phyloP scores from a whole-genome alignment of 2,113 vertebrate species.

The Azemiops feae region DNA sequence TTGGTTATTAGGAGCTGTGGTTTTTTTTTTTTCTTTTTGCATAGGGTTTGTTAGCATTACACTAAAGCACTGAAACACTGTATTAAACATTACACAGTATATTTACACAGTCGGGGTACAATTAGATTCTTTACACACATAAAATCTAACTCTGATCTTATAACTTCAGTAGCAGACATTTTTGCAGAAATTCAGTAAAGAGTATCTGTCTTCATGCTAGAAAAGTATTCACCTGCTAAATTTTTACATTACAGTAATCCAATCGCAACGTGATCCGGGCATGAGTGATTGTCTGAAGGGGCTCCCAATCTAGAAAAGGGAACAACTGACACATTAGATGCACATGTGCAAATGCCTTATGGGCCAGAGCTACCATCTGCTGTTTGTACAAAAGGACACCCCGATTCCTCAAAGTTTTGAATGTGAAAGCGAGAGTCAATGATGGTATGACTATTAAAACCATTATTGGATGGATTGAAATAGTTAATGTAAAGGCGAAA shows the following conservation, averaged over 20 bases:
- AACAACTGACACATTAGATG: background rate
- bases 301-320: background rate
- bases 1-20: background rate
- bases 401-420: background rate
- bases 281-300: background rate
- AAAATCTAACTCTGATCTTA: background rate
- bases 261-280: accelerated
- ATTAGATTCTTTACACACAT: background rate
- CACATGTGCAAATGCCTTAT: background rate
- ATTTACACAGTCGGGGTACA: background rate
- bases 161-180: background rate
- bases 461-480: background rate
- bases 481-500: background rate
- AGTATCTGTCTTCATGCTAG: background rate
- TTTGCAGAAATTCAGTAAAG: background rate
- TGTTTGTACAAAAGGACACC: background rate
- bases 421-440: background rate
- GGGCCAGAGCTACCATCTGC: background rate
- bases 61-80: background rate
- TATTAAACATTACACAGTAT: background rate
- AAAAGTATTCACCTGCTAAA: background rate
- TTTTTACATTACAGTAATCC: background rate
- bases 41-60: background rate
- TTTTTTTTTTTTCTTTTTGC: background rate
- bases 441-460: background rate